Conservation (phyloP, 2,797 vertebrate species). For the Gephyroberyx darwinii region DNA sequence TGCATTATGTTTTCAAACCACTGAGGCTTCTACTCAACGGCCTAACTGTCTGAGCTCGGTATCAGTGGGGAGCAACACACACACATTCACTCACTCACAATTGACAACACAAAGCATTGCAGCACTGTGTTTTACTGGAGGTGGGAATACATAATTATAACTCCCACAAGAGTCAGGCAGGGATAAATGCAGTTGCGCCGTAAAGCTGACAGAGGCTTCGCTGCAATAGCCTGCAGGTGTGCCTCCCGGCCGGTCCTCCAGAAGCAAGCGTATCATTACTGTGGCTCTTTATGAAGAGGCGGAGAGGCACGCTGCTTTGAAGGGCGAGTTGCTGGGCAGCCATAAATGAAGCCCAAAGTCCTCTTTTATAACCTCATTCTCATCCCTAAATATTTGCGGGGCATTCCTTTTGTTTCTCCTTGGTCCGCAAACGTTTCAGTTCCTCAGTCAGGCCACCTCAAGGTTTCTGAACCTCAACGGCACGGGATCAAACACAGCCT, state of each 20-base stretch:
- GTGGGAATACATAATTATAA: conserved; percentile 49
- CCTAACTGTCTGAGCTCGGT: background rate
- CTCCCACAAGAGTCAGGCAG: conserved; percentile 36
- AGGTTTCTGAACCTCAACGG: background rate
- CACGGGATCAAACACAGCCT: background rate
- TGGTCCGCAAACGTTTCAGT: conserved; percentile 2
- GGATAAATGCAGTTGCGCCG: conserved; percentile 62
- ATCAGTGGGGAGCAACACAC: conserved; percentile 34
- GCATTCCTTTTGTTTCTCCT: conserved; percentile 14
- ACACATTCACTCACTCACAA: conserved; percentile 30
- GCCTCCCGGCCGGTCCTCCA: conserved; percentile 45
- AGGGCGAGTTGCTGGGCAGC: conserved; percentile 35
- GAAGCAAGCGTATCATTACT: conserved; percentile 58
- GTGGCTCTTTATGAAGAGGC: conserved; percentile 33
- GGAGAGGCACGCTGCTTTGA: conserved; percentile 55
- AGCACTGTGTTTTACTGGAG: conserved; percentile 50
- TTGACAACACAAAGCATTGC: conserved; percentile 37
- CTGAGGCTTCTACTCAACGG: background rate
- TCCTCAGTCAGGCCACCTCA: background rate
- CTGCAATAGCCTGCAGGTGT: conserved; percentile 52
- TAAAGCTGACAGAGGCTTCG: conserved; percentile 39
- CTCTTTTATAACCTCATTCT: conserved; percentile 31
- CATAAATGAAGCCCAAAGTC: conserved; percentile 33
- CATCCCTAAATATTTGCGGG: conserved; percentile 14
- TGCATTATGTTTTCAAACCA: conserved; percentile 6